phyloP scores from a whole-genome alignment of 2,888 invertebrate genomes.

The Thera obeliscata region DNA sequence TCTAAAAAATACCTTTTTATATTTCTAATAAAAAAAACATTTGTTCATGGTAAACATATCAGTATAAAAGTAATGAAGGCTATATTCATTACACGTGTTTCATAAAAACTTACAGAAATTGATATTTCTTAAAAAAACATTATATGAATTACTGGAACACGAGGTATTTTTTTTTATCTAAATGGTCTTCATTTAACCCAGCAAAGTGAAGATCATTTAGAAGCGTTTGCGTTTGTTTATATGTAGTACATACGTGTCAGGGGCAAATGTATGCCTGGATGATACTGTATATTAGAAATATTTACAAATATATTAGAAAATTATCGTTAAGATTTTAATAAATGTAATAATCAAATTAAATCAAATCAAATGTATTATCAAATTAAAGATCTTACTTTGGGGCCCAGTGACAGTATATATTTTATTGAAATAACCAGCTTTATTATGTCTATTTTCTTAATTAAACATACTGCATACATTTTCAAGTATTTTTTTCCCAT shows the following conservation, averaged over 20 bases:
- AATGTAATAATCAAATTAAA: constrained; percentile 52
- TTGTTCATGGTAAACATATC: constrained; percentile 23
- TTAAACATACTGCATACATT: constrained; percentile 56
- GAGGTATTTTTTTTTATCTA: constrained; percentile 45
- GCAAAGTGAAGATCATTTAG: constrained; percentile 75
- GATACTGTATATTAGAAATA: constrained; percentile 52
- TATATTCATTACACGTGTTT: constrained; percentile 6
- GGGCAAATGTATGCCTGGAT: constrained; percentile 43
- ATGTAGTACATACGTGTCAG: constrained; percentile 33
- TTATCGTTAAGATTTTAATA: constrained; percentile 63
- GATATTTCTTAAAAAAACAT: not conserved
- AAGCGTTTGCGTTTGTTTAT: constrained; percentile 41
- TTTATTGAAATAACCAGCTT: constrained; percentile 54
- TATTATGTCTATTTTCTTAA: constrained; percentile 69
- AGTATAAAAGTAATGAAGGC: constrained; percentile 23
- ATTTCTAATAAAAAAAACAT: constrained; percentile 14
- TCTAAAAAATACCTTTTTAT: constrained; percentile 5
- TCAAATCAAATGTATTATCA: no score
- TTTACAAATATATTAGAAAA: constrained; percentile 65
- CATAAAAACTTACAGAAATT: not conserved
- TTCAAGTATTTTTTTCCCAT: constrained; percentile 61
- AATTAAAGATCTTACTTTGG: constrained; percentile 62
- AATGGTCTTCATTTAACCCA: constrained; percentile 77
- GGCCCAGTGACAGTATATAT: constrained; percentile 62
- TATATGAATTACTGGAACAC: not conserved